Percentiles rank a stretch among this genome's conserved stretches.
Conservation (phyloP, 1,140 invertebrate genomes). For the Scaptomyza hsui region DNA sequence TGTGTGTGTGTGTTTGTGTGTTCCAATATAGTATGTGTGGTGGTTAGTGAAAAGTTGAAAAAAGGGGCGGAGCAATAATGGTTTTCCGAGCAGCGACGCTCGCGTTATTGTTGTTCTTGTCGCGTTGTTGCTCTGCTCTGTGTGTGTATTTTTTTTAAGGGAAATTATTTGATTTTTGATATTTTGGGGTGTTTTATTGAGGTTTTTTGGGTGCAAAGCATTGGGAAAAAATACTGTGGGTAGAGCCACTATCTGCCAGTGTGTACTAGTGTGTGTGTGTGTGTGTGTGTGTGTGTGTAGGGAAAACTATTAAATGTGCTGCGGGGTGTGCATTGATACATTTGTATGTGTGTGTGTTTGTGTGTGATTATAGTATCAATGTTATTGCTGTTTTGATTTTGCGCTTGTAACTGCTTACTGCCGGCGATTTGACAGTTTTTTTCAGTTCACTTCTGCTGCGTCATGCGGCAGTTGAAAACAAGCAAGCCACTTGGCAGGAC, state of each 20-base stretch:
- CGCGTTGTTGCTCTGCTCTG: conserved; percentile 26
- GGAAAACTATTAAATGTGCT: conserved; percentile 72
- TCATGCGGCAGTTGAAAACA: conserved; percentile 81
- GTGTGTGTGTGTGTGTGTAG: conserved; percentile 39
- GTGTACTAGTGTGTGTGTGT: conserved; percentile 17
- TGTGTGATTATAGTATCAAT: conserved; percentile 76
- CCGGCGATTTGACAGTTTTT: conserved; percentile 64
- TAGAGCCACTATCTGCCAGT: conserved; percentile 16
- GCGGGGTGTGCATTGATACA: conserved; percentile 57
- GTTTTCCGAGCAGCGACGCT: conserved; percentile 74
- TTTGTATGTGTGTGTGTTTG: conserved; percentile 48
- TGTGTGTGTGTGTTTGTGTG: conserved; percentile 20
- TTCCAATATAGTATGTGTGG: conserved; percentile 35
- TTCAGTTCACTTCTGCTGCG: conserved; percentile 61
- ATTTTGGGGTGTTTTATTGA: conserved; percentile 83
- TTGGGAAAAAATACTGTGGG: conserved; percentile 51
- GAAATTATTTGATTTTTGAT: conserved; percentile 84
- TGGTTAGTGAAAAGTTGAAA: conserved; percentile 74
- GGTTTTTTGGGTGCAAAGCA: conserved; percentile 66
- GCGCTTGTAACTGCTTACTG: conserved; percentile 60
- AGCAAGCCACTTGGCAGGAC: conserved; percentile 82
- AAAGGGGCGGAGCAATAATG: conserved; percentile 81
- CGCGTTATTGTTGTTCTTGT: conserved; percentile 39
- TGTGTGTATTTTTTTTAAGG: conserved; percentile 73
- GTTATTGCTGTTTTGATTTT: conserved; percentile 81